A percentile compares a stretch with the other conserved stretches of the same genome.
phyloP scores from a whole-genome alignment of 2,113 vertebrate species.

The Lycaon pictus region DNA sequence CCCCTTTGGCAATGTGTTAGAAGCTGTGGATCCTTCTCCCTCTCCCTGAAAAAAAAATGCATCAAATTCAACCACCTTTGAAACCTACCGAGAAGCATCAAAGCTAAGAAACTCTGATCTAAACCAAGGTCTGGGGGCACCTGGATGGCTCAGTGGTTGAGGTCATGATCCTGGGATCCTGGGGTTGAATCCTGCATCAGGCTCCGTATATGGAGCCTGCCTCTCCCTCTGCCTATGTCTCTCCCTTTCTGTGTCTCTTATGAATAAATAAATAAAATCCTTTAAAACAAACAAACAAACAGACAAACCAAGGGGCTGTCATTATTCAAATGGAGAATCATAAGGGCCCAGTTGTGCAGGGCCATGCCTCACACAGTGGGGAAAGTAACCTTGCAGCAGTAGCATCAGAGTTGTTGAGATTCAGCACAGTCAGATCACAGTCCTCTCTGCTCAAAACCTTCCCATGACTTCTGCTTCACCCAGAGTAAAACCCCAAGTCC shows the following conservation, averaged over 20 bases:
- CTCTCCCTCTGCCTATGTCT: too few species aligned
- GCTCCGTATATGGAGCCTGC: too few species aligned
- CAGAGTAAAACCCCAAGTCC: neutral
- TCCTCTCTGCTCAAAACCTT: neutral
- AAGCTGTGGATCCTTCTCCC: neutral
- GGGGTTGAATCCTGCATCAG: too few species aligned
- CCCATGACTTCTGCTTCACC: neutral
- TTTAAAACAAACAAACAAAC: too few species aligned
- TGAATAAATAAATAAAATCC: too few species aligned
- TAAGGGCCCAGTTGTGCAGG: neutral
- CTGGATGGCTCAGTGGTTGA: too few species aligned
- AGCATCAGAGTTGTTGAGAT: neutral
- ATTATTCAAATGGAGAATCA: neutral
- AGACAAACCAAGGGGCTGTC: neutral
- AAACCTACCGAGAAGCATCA: neutral
- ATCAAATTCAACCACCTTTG: neutral
- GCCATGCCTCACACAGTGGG: fast-evolving
- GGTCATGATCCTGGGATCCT: too few species aligned
- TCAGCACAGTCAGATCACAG: neutral
- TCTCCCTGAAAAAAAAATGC: neutral
- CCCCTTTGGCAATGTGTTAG: neutral
- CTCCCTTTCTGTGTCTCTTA: too few species aligned
- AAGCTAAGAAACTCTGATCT: neutral
- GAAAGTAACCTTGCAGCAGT: neutral
- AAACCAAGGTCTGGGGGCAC: neutral